phyloP scores from a whole-genome alignment of 2,113 vertebrate species.

The Speoplatyrhinus poulsoni region DNA sequence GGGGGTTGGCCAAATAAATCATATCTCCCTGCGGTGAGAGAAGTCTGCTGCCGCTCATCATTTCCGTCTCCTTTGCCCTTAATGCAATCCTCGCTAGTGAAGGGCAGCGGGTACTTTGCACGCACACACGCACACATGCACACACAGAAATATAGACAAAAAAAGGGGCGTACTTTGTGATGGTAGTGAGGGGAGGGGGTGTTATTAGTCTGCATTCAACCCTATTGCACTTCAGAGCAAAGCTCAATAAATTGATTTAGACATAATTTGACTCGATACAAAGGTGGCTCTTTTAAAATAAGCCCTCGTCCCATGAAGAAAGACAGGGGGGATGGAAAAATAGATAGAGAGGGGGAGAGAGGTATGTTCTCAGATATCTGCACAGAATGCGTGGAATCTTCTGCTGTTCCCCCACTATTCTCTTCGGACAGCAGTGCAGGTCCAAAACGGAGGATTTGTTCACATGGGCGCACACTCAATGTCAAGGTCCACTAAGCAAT shows the following conservation, averaged over 20 bases:
- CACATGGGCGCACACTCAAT: no score
- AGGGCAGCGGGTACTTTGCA: background rate
- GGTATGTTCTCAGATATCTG: slow-evolving; percentile 50
- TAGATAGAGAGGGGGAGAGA: slow-evolving; percentile 21
- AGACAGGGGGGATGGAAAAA: background rate
- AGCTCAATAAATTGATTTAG: slow-evolving; percentile 36
- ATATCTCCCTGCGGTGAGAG: slow-evolving; percentile 1
- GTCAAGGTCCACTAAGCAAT: no score
- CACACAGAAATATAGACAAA: slow-evolving; percentile 2
- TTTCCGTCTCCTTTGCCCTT: background rate
- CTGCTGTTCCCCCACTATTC: slow-evolving; percentile 46
- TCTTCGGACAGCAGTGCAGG: slow-evolving; percentile 32
- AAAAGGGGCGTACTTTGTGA: slow-evolving; percentile 13
- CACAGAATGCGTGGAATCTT: slow-evolving; percentile 63
- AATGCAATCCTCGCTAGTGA: background rate
- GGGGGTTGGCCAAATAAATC: background rate
- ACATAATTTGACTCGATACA: slow-evolving; percentile 35
- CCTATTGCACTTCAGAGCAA: slow-evolving; percentile 11
- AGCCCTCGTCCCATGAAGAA: slow-evolving; percentile 13
- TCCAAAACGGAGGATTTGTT: slow-evolving; percentile 4
- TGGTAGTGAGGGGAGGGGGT: slow-evolving; percentile 1
- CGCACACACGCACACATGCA: background rate
- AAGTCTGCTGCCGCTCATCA: background rate
- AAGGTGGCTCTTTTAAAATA: slow-evolving; percentile 13
- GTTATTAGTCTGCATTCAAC: slow-evolving; percentile 22